Conservation (phyloP, 2,797 vertebrate species). For the Rhodeus uyekii region DNA sequence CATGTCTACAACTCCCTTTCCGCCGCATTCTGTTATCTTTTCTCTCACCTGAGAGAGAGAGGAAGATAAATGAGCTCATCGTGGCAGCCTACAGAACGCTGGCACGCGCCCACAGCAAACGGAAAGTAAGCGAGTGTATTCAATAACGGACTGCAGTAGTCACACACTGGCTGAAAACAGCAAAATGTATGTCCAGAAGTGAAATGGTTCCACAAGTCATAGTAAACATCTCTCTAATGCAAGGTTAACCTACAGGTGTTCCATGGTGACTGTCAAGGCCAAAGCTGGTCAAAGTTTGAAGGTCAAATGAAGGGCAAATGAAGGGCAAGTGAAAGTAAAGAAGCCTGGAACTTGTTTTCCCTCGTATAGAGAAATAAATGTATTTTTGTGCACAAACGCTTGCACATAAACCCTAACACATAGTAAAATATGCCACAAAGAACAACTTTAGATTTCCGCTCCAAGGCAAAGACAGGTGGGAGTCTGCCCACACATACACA, state of each 20-base stretch:
- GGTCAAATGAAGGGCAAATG: background rate
- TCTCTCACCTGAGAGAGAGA: slow-evolving; percentile 40
- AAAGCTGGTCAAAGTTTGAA: background rate
- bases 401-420: background rate
- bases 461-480: background rate
- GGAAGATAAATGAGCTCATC: slow-evolving; percentile 47
- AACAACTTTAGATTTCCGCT: background rate
- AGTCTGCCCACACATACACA: background rate
- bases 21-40: slow-evolving; percentile 58
- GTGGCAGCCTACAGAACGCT: slow-evolving; percentile 27
- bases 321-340: background rate
- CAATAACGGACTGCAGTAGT: slow-evolving; percentile 11
- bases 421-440: slow-evolving; percentile 11
- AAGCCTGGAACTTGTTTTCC: background rate
- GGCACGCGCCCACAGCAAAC: background rate
- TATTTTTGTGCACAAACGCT: background rate
- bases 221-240: background rate
- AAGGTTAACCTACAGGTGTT: background rate
- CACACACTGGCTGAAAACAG: background rate
- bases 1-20: slow-evolving; percentile 63
- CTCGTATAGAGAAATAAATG: background rate
- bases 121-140: slow-evolving; percentile 48
- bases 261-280: background rate
- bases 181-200: slow-evolving; percentile 4
- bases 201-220: background rate